phyloP scores from a whole-genome alignment of 2,797 vertebrate species.

The Pangasius macronema region DNA sequence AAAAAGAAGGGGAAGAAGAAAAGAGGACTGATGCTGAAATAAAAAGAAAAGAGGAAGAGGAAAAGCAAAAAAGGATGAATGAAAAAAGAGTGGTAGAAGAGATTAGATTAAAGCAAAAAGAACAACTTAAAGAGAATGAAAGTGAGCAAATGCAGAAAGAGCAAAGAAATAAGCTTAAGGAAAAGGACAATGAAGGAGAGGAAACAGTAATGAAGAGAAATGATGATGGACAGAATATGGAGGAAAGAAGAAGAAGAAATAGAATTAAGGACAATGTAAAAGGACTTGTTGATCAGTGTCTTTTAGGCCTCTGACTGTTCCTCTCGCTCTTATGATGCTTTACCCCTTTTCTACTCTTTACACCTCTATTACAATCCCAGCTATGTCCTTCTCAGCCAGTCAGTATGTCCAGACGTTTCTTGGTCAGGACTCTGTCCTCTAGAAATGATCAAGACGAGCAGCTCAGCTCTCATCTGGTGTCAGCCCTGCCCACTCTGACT shows the following conservation, averaged over 20 bases:
- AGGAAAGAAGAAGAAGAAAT: background rate
- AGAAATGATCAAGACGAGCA: slow-evolving; percentile 12
- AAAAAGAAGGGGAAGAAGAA: background rate
- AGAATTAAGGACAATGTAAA: background rate
- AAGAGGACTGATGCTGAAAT: background rate
- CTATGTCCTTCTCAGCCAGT: slow-evolving; percentile 10
- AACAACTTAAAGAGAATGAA: slow-evolving; percentile 15
- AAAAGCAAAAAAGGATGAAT: background rate
- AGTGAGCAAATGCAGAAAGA: background rate
- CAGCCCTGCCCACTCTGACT: background rate
- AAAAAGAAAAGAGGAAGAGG: slow-evolving; percentile 11
- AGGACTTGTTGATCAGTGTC: background rate
- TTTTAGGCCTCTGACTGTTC: no score
- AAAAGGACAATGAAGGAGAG: background rate
- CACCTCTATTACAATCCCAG: no score
- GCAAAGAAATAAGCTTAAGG: background rate
- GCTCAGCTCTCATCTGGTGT: background rate
- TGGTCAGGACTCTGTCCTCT: background rate
- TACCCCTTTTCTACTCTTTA: no score
- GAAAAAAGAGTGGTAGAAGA: background rate
- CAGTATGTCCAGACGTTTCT: background rate
- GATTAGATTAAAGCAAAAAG: background rate
- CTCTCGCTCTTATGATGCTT: no score
- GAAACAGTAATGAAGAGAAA: background rate
- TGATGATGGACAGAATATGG: background rate